phyloP scores from a whole-genome alignment of 53 echinoderm and acorn worm genomes.

The Astropecten irregularis region DNA sequence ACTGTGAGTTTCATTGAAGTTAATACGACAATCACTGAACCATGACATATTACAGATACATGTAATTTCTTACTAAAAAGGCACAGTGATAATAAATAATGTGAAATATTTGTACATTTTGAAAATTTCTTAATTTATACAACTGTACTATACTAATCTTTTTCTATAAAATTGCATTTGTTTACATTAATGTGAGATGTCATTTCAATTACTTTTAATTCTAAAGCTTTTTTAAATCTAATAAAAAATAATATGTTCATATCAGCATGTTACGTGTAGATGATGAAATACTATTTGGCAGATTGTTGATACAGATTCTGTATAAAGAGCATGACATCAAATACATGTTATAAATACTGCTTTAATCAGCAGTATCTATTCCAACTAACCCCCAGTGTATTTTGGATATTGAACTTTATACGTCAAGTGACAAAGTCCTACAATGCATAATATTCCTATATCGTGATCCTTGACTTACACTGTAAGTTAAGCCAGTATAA shows the following conservation, averaged over 20 bases:
- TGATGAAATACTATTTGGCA: neutral
- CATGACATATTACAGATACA: neutral
- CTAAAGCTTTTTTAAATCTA: conserved; percentile 5
- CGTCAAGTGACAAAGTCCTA: neutral
- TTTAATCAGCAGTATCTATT: no score
- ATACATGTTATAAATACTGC: neutral
- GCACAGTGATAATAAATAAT: conserved; percentile 59
- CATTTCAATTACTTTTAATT: neutral
- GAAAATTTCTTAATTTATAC: conserved; percentile 26
- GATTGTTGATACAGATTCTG: neutral
- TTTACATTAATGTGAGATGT: conserved; percentile 28
- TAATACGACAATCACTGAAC: conserved; percentile 28
- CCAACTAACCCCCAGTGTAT: no score
- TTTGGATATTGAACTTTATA: neutral
- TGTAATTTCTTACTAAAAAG: conserved; percentile 35
- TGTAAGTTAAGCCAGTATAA: neutral
- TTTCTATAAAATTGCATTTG: conserved; percentile 48
- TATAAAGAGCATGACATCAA: neutral
- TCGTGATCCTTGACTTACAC: neutral
- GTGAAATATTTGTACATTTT: conserved; percentile 54
- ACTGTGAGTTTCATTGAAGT: neutral
- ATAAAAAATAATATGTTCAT: neutral
- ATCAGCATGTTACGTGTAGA: neutral
- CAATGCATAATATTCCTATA: neutral
- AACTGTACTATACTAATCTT: conserved; percentile 10